phyloP scores from a whole-genome alignment of 2,888 invertebrate species.

The Stenodema calcarata region DNA sequence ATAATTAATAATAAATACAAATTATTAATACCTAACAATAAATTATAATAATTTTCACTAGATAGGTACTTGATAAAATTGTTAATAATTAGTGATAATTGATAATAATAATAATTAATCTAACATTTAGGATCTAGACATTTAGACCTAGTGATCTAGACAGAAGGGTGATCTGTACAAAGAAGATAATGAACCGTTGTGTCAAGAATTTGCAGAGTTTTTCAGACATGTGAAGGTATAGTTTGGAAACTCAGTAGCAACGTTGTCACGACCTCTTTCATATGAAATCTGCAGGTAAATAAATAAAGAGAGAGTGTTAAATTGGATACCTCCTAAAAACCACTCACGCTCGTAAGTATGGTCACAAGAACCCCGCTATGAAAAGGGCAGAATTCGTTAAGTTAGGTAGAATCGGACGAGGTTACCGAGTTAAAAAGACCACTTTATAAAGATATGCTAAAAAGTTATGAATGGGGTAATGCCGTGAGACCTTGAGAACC shows the following conservation, averaged over 20 bases:
- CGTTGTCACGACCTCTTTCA: not conserved
- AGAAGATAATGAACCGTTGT: too few relatives aligned
- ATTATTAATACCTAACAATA: too few relatives aligned
- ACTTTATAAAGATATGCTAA: slow-evolving; percentile 27
- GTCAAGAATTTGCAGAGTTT: too few relatives aligned
- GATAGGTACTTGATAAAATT: too few relatives aligned
- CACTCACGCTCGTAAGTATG: not conserved
- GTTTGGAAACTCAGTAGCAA: not conserved
- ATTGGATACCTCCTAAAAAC: not conserved
- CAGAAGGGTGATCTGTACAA: too few relatives aligned
- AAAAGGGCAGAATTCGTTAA: not conserved
- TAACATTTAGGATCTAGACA: too few relatives aligned
- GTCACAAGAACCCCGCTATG: not conserved
- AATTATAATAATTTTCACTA: too few relatives aligned
- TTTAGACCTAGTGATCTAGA: too few relatives aligned
- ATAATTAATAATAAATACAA: too few relatives aligned
- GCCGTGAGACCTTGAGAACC: slow-evolving; percentile 7
- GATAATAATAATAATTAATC: too few relatives aligned
- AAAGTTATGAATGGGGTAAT: slow-evolving; percentile 33
- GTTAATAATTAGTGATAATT: too few relatives aligned
- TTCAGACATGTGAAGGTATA: too few relatives aligned
- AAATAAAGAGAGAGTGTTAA: not conserved
- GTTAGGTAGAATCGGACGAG: not conserved
- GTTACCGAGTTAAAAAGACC: not conserved
- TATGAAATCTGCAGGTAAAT: not conserved